Percentiles rank a stretch among this genome's conserved stretches.
phyloP scores from a whole-genome alignment of 2,113 vertebrate species.

The Motacilla tschutschensis region DNA sequence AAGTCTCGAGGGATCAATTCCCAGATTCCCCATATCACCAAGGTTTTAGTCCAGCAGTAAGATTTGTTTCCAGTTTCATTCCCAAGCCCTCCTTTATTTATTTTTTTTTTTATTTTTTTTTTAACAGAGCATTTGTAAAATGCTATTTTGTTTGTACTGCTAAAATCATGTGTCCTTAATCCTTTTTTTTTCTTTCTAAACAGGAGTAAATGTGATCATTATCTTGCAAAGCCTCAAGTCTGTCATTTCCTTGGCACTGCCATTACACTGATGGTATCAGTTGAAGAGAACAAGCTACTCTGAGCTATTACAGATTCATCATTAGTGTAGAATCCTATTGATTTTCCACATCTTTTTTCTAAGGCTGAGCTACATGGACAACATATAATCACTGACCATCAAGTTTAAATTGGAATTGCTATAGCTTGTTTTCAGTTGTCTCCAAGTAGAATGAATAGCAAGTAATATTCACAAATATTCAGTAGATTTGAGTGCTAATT shows the following conservation, averaged over 20 bases:
- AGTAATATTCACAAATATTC: background rate
- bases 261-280: background rate
- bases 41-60: background rate
- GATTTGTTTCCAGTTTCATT: background rate
- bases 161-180: background rate
- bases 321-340: background rate
- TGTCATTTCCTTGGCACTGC: conserved; percentile 16
- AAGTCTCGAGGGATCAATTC: background rate
- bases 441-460: background rate
- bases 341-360: background rate
- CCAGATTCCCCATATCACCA: background rate
- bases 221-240: background rate
- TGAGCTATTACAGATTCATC: background rate
- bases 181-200: background rate
- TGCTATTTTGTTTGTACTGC: background rate
- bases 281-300: background rate
- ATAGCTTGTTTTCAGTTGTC: background rate
- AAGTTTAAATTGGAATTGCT: background rate
- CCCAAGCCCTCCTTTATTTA: fast-evolving
- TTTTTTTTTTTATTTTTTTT: background rate
- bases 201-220: background rate
- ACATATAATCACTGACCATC: background rate
- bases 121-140: background rate
- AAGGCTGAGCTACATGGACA: background rate
- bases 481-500: background rate